Evolutionary conservation across 2,113 vertebrate species (phyloP).

Genomic region (Hippocampus zosterae): DNA sequence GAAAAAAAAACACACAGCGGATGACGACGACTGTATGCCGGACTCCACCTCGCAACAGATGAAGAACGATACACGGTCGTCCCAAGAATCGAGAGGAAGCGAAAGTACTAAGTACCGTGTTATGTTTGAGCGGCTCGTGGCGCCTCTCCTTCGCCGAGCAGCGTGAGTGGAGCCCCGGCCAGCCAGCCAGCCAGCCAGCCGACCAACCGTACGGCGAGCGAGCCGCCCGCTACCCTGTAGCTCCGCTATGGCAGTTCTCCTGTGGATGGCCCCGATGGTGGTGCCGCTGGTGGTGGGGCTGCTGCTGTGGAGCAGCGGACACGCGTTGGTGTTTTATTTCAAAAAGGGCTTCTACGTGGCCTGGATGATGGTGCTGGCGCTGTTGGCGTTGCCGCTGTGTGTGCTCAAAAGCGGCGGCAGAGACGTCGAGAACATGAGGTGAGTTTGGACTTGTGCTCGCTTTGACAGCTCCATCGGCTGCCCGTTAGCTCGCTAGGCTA

Average conservation of each 20-base stretch:
- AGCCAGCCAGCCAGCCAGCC: background rate
- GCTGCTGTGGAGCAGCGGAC: slow-evolving; percentile 75
- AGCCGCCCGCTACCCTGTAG: background rate
- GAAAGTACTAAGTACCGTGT: slow-evolving; percentile 13
- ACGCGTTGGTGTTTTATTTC: slow-evolving; percentile 75
- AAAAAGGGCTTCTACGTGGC: slow-evolving; percentile 81
- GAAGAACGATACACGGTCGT: slow-evolving; percentile 30
- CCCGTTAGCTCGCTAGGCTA: slow-evolving; percentile 41
- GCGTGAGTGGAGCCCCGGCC: slow-evolving; percentile 24
- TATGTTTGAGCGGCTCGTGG: slow-evolving; percentile 37
- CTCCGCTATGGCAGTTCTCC: slow-evolving; percentile 63
- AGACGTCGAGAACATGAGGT: slow-evolving; percentile 90
- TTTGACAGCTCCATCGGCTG: slow-evolving; percentile 36
- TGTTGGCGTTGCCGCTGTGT: slow-evolving; percentile 70
- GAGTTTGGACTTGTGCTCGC: slow-evolving; percentile 36
- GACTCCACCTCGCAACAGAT: slow-evolving; percentile 66
- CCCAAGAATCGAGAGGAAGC: background rate
- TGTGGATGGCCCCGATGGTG: slow-evolving; percentile 70
- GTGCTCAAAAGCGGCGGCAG: slow-evolving; percentile 84
- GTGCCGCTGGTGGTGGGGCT: slow-evolving; percentile 70
- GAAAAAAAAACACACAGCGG: slow-evolving; percentile 16
- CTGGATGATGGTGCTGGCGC: slow-evolving; percentile 76
- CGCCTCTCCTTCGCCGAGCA: slow-evolving; percentile 2
- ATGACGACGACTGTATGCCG: slow-evolving; percentile 59
- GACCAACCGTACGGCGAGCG: too few species aligned